Conservation (phyloP, 1,140 invertebrate genomes). For the Mercenaria mercenaria region DNA sequence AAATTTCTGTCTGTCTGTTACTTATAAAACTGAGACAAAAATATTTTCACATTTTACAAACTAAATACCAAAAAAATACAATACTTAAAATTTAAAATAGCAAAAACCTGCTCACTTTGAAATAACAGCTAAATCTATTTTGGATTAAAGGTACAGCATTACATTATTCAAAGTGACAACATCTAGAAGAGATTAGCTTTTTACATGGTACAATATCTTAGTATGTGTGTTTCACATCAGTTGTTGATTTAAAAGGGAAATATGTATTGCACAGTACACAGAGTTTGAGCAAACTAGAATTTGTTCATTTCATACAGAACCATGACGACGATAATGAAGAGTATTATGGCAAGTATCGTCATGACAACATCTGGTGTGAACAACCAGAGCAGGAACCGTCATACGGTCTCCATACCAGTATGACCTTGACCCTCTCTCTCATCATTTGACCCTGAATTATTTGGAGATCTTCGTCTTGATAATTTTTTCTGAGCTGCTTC, state of each 20-base stretch:
- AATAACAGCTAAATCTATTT: background rate
- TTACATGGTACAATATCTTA: background rate
- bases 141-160: background rate
- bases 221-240: background rate
- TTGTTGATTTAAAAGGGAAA: background rate
- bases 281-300: constrained; percentile 33
- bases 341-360: constrained; percentile 46
- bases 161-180: background rate
- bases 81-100: too few relatives aligned
- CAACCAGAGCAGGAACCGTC: constrained; percentile 80
- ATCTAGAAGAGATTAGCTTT: background rate
- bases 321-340: constrained; percentile 69
- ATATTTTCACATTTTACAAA: background rate
- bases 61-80: too few relatives aligned
- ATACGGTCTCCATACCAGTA: constrained; percentile 74
- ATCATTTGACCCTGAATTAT: constrained; percentile 24
- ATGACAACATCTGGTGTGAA: constrained; percentile 74
- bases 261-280: background rate
- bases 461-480: constrained; percentile 41
- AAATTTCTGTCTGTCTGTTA: too few relatives aligned
- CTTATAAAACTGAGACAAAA: too few relatives aligned
- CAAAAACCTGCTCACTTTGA: too few relatives aligned
- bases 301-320: constrained; percentile 64
- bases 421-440: background rate
- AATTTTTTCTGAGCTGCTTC: constrained; percentile 64